phyloP scores from a whole-genome alignment of 2,888 invertebrate species.

The Leucozona laternaria region DNA sequence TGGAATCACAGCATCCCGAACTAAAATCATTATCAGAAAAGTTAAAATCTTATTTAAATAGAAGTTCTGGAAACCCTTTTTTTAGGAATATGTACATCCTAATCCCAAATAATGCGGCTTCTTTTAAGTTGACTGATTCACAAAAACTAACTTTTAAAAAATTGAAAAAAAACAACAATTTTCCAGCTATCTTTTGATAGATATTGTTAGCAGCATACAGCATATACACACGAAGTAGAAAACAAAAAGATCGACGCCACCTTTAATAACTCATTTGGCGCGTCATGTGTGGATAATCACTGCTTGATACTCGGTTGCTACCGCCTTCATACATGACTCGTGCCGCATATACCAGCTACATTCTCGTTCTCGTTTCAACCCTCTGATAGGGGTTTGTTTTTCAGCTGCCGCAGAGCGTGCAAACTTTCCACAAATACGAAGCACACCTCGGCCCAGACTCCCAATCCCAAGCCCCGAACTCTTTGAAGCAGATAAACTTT shows the following conservation, averaged over 20 bases:
- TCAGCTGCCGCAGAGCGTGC: constrained; percentile 12
- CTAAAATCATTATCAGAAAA: too few species aligned
- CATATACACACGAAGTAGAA: constrained; percentile 8
- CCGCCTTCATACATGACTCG: constrained; percentile 7
- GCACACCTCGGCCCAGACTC: constrained; percentile 4
- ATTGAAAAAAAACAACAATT: constrained; percentile 2
- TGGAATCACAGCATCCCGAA: too few species aligned
- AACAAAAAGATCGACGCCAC: constrained; percentile 27
- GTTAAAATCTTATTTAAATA: too few species aligned
- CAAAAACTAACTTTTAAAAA: not conserved
- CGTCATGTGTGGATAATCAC: constrained; percentile 70
- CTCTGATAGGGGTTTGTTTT: constrained; percentile 5
- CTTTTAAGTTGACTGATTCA: too few species aligned
- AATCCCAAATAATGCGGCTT: too few species aligned
- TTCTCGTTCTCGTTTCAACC: not conserved
- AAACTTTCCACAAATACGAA: not conserved
- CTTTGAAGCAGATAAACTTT: constrained; percentile 59
- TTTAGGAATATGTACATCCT: too few species aligned
- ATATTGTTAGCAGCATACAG: not conserved
- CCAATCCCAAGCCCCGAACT: constrained; percentile 2
- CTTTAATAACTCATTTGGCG: constrained; percentile 64
- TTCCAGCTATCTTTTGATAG: not conserved
- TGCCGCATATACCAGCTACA: not conserved
- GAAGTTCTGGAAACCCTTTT: too few species aligned
- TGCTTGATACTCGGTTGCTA: constrained; percentile 43